Percentiles rank a stretch among this genome's conserved stretches.
phyloP scores from a whole-genome alignment of 2,113 vertebrate species.

The Turdus rufiventris region DNA sequence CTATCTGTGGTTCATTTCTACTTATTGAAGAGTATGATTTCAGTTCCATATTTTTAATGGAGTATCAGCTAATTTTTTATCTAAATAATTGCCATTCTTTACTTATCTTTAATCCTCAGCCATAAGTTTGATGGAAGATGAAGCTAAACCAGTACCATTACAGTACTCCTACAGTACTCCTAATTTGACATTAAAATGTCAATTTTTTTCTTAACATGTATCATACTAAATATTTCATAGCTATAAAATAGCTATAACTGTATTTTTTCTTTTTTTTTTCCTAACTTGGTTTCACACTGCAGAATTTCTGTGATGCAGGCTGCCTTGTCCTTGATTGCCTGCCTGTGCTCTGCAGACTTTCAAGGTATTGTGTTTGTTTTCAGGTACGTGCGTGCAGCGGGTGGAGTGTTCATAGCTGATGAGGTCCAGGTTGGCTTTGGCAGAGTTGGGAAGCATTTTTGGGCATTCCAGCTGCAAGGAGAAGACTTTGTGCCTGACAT shows the following conservation, averaged over 20 bases:
- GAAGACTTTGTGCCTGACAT: conserved; percentile 93
- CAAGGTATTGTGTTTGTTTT: neutral
- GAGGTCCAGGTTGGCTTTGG: conserved; percentile 98
- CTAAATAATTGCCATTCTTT: neutral
- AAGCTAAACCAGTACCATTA: neutral
- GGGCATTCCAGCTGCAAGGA: conserved; percentile 92
- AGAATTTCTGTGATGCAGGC: neutral
- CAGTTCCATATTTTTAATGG: neutral
- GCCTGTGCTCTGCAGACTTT: accelerated
- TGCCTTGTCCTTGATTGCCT: neutral
- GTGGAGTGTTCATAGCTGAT: conserved; percentile 91
- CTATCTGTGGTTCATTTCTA: neutral
- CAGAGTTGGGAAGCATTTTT: conserved; percentile 88
- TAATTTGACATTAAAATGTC: neutral
- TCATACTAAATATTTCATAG: neutral
- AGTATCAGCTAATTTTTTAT: neutral
- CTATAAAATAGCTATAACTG: neutral
- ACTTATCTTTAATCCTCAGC: neutral
- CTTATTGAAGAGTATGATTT: neutral
- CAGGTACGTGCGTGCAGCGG: conserved; percentile 82
- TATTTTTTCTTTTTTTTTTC: neutral
- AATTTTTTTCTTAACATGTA: neutral
- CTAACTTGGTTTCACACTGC: neutral
- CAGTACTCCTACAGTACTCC: neutral
- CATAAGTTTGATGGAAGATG: neutral